Base-by-base conservation (phyloP, 2,797 vertebrate species). In the Petrocephalus schoutedeni region DNA sequence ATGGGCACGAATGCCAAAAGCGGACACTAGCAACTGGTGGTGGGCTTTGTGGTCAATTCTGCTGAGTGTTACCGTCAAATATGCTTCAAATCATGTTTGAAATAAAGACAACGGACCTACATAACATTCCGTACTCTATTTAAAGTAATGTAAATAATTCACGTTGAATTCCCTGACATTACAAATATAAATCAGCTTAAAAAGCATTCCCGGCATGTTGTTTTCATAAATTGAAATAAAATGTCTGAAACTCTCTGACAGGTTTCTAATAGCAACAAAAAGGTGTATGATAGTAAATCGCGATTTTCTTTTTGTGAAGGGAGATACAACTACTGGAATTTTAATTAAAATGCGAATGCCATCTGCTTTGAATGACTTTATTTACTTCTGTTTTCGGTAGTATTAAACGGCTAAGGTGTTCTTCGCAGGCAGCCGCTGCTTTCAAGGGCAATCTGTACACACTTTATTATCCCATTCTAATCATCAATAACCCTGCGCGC, bases 401-500 rank as follows among this genome's bases (percentile, higher is more conserved):
- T 83, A 23, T 58, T 61, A 21, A 53, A 58, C 28, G 77, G 28
- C 58, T 87, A 58, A 45, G 74, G 45, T 83, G 86, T 36, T 89
- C 87, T 87, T 87, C 83, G 28, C 56, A 51, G 45, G 51, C 45
- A 83, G 67, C 87, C 54, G 61, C 87, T 89, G 77, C 49, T 88
- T 89, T 88, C 88, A 89, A 89, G 90, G 84, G 74, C 77, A 83
- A 83, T 71, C 84, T 88, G n/a, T 87, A 41, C 57, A 61, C 87
- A 80, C 82, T 74, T 51, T 88, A 83, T 84, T 86, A 80, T 80
- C 54, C 86, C 86, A 57, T 64, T 54, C 87, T 87, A 87, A 88
- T 87, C 59, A 85, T 64, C 86, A 85, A 61, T 89, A 85, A 87
- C 85, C 86, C 87, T 23, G 45, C 19, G 83, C 87, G 32, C 87